Base-by-base conservation (phyloP, 2,797 vertebrate genomes). In the Melanotaenia maccullochi region DNA sequence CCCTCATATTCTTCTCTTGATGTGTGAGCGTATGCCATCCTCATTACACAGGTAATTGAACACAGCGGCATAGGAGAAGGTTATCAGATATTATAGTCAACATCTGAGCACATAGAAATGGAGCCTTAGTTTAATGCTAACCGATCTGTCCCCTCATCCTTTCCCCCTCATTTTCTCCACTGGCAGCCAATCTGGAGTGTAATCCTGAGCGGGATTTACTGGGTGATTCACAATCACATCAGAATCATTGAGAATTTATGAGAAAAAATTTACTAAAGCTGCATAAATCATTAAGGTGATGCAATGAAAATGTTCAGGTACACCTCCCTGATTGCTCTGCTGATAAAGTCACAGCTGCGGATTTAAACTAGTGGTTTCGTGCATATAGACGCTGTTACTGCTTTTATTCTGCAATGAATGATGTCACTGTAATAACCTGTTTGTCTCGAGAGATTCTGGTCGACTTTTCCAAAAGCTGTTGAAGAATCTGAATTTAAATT, bases 1-100 rank as follows among this genome's bases (percentile, higher is more conserved):
- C 44, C 72, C 38, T 61, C 62, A 60, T 76, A 75, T 67, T 71
- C 64, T 42, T 51, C 66, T 76, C 69, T 57, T 60, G 58, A 75
- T 65, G 30, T 60, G 78, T 44, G 60, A 57, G 44, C 65, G 38
- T 62, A 54, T 22, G 42, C 71, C 75, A 73, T 61, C 55, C 72
- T 87, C 75, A 74, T 91, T 89, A 86, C 75, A 62, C 68, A 84
- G 85, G 68, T 77, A 75, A 83, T 87, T 89, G 72, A 86, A 81
- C 80, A 71, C 69, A 68, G 71, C 30, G 4, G 65, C 44, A 24
- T 38, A 60, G 63, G 44, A 73, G 47, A 78, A 30, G 4, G 68
- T 18, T 49, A 32, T 82, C 86, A 66, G 75, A 87, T 79, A 55
- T 76, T 76, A 80, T 72, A 73, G 25, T 79, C 85, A 61, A 77